Evolutionary conservation across 2,797 vertebrate genomes (phyloP).

Genomic region (Saguinus oedipus): DNA sequence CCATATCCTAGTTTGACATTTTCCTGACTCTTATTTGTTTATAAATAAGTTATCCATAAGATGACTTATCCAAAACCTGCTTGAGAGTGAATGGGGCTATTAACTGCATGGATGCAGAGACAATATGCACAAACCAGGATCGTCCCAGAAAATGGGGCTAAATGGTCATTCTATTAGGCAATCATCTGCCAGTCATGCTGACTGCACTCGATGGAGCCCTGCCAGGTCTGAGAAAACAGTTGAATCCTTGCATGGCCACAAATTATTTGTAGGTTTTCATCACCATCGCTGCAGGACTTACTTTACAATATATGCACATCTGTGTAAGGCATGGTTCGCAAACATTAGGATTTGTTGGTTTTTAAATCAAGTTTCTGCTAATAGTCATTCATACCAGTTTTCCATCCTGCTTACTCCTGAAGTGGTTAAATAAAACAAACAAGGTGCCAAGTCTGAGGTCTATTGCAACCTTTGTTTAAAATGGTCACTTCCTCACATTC

Average conservation of each 20-base stretch:
- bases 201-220: not conserved
- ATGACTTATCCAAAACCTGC: not conserved
- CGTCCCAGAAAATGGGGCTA: not conserved
- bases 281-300: not conserved
- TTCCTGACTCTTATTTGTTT: not conserved
- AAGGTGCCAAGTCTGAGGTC: not conserved
- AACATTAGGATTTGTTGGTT: not conserved
- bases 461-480: not conserved
- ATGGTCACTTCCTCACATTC: conserved; percentile 16
- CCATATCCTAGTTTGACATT: not conserved
- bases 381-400: not conserved
- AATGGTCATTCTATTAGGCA: not conserved
- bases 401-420: not conserved
- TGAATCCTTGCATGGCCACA: not conserved
- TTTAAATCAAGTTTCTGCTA: not conserved
- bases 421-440: not conserved
- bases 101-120: not conserved
- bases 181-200: not conserved
- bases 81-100: not conserved
- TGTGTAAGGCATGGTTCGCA: not conserved
- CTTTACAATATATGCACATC: not conserved
- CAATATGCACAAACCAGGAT: not conserved
- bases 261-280: not conserved
- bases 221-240: not conserved
- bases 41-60: not conserved